Evolutionary conservation across 2,113 vertebrate genomes (phyloP), one percentile per base, ranked within the genome.

Genomic region (Lasiurus borealis): DNA sequence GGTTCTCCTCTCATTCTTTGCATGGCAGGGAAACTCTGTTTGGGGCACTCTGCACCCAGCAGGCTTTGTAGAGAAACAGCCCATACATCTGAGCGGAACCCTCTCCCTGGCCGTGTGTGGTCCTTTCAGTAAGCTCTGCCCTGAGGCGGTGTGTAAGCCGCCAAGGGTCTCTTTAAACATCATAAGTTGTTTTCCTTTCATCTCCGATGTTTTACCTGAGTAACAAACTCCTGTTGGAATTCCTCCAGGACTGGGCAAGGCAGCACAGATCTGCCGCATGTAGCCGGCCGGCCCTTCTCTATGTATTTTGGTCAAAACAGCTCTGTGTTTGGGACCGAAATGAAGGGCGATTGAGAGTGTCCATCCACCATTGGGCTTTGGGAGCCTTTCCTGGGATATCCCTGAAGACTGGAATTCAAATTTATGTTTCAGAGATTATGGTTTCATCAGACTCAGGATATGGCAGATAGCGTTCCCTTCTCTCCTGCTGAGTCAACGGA

Each of bases 331-430:
- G 91, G 73, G 52, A 96, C 97, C 77, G 88, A 86, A 83, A 40
- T 64, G 80, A 90, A 75, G 54, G 52, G 12, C 50, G 85, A 91
- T 93, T 48, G 52, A 1, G 68, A 77, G 46, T 82, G 97, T 97
- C 97, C 62, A 75, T n/a, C 14, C 90, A 14, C 88, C 92, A 59
- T 86, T 78, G 91, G 85, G 96, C 84, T 29, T 89, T 71, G 54
- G 57, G 57, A 94, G 71, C 48, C 91, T 95, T 68, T 36, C 48
- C 91, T 66, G 85, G 85, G 68, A 96, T 96, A 93, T 88, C 95
- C 91, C 85, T 27, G 34, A 44, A 93, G 97, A 89, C 95, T 88
- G 76, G 88, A 96, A 97, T 97, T 98, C 91, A 96, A 87, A 96
- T 95, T 19, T 94, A 85, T 78, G 64, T 94, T 96, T 97, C 91